Percentiles rank a stretch among this genome's conserved stretches.
Evolutionary conservation across 2,797 vertebrate species (phyloP).

Genomic region (Harpagifer antarcticus): DNA sequence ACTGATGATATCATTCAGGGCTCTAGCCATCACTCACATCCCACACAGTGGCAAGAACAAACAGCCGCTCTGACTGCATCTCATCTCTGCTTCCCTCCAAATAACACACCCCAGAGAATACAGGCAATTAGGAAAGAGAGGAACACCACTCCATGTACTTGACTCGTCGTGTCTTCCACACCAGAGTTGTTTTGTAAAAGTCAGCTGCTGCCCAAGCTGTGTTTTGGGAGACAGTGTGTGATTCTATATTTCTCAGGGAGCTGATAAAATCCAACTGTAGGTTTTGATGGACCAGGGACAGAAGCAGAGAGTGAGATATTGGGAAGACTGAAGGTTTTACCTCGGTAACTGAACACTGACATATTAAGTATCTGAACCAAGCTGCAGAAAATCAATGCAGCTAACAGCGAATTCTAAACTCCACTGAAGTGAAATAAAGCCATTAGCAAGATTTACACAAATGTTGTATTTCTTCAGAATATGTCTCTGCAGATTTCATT

Average conservation of each 20-base stretch:
- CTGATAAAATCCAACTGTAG: slow-evolving; percentile 28
- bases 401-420: slow-evolving; percentile 22
- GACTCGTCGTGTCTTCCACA: slow-evolving; percentile 50
- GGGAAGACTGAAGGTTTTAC: slow-evolving; percentile 34
- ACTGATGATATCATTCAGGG: slow-evolving; percentile 81
- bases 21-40: slow-evolving; percentile 77
- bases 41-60: slow-evolving; percentile 75
- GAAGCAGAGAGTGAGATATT: slow-evolving; percentile 37
- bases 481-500: slow-evolving; percentile 21
- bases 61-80: slow-evolving; percentile 70
- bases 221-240: slow-evolving; percentile 34
- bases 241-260: slow-evolving; percentile 44
- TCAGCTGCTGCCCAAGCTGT: slow-evolving; percentile 27
- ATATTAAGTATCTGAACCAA: slow-evolving; percentile 20
- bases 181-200: slow-evolving; percentile 53
- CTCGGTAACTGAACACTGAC: slow-evolving; percentile 48
- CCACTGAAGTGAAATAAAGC: neutral
- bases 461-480: slow-evolving; percentile 14
- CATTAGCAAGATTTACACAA: slow-evolving; percentile 18
- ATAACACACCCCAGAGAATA: slow-evolving; percentile 74
- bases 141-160: slow-evolving; percentile 56
- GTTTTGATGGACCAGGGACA: slow-evolving; percentile 49
- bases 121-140: slow-evolving; percentile 81
- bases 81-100: slow-evolving; percentile 68
- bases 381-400: slow-evolving; percentile 41